Evolutionary conservation across 2,113 vertebrate genomes (phyloP), one percentile per base, ranked within the genome.

Genomic region (Puffinus mauretanicus): DNA sequence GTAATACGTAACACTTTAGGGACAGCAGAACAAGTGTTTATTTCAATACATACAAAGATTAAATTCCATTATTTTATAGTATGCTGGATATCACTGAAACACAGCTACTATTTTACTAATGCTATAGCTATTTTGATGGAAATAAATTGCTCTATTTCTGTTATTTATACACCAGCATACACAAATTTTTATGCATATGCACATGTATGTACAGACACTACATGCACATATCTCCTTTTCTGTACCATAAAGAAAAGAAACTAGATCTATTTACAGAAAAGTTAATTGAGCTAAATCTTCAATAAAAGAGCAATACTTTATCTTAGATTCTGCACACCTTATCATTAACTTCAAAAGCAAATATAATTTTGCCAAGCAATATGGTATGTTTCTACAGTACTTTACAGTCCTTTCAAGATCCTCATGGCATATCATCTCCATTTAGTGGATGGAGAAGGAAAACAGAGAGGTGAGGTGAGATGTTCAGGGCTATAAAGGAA

Each of bases 271-370:
- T 36, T 55, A 26, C 14, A 80, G 29, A 73, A 89, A 96, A 96
- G 86, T 96, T 96, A 88, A 76, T 81, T 81, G 66, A 84, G 78
- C 77, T 78, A 87, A 89, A 92, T 69, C 27, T 57, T n/a, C 64
- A 80, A 15, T 36, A 54, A 70, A 64, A 89, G 51, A 75, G 42
- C 60, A 70, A 72, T 38, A 69, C 16, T 79, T 83, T 26, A 18
- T 83, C 64, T 72, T 49, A 52, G 44, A 87, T 69, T 76, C 66
- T 86, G 71, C 64, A 93, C 54, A 79, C 26, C 21, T 86, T 46
- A 78, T 29, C 14, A 66, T 46, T 64, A 84, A 90, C 38, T 90
- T 87, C 55, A 91, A 69, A 80, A 90, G 62, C 38, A 90, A 88
- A 92, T 38, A 38, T 1, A 51, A 49, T 85, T 91, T 82, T 90